Base-by-base conservation (phyloP, 2,888 invertebrate species). In the Coremacera marginata region DNA sequence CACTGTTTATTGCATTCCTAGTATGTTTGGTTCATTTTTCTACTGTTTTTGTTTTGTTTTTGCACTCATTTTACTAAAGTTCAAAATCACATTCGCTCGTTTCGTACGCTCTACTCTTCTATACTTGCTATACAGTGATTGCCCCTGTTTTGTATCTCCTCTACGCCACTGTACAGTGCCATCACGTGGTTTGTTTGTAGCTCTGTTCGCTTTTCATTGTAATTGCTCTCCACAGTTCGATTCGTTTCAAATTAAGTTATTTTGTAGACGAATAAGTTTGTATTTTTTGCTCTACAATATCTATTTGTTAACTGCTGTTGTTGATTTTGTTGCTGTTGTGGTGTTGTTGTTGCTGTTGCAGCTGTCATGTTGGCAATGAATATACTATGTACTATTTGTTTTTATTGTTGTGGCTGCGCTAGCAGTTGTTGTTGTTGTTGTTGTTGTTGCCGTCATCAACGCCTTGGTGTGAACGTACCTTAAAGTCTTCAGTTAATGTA, bases 231-330 rank as follows among this genome's bases (percentile, higher is more conserved):
- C 62, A 73, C 71, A 68, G 55, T 67, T 73, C 63, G 73, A 73
- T 73, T 65, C 73, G 34, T 65, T 65, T 73, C 51, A 63, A 73
- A 73, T 73, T 63, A 73, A 73, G 73, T 73, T 73, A 73, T 73
- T 73, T 73, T 27, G 63, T 73, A 63, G 73, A 63, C 63, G 65
- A 73, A 73, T 73, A 65, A 63, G 51, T 68, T 68, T 51, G 27
- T 31, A n/a, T 63, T 63, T 31, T 31, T 31, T 14, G 4, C 57
- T 25, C 55, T 55, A 22, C 22, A 1, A 19, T 19, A 5, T 55
- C 19, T 19, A 22, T 22, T 55, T 55, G 22, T 55, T 55, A 27
- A 37, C 19, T 34, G 9, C 34, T 68, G 44, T 22, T 68, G 34
- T 31, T 25, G 49, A 31, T 31, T 3, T 37, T 52, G 52, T 62